Evolutionary conservation across 2,797 vertebrate genomes (phyloP).

Genomic region (Mionectes olivaceus): DNA sequence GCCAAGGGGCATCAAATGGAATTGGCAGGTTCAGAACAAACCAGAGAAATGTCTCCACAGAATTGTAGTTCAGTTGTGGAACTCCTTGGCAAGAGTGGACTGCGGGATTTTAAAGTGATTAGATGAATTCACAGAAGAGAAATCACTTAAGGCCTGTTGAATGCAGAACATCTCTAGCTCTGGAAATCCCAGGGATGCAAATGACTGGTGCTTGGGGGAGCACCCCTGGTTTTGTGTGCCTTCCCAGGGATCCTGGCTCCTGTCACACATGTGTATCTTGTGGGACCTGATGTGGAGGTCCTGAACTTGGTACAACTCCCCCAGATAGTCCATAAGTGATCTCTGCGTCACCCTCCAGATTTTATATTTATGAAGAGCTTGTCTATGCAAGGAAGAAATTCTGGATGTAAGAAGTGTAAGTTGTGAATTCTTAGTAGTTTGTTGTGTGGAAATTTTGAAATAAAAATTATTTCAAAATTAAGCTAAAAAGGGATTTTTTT

Average conservation of each 20-base stretch:
- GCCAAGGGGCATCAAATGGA: background rate
- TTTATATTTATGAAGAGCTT: background rate
- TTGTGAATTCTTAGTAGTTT: background rate
- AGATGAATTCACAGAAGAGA: background rate
- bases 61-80: background rate
- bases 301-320: background rate
- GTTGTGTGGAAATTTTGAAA: background rate
- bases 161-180: background rate
- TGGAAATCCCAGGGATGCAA: conserved; percentile 22
- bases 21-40: background rate
- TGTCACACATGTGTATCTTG: background rate
- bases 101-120: background rate
- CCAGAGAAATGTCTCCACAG: background rate
- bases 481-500: background rate
- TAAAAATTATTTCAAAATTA: background rate
- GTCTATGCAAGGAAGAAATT: background rate
- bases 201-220: background rate
- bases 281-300: background rate
- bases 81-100: background rate
- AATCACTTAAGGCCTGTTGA: background rate
- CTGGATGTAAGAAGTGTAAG: background rate
- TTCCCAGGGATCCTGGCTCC: background rate
- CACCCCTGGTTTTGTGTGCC: background rate
- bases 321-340: background rate
- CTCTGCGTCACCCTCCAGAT: background rate